Evolutionary conservation across 2,888 invertebrate genomes (phyloP), one percentile per base, ranked within the genome.

Genomic region (Lasiommata megera): DNA sequence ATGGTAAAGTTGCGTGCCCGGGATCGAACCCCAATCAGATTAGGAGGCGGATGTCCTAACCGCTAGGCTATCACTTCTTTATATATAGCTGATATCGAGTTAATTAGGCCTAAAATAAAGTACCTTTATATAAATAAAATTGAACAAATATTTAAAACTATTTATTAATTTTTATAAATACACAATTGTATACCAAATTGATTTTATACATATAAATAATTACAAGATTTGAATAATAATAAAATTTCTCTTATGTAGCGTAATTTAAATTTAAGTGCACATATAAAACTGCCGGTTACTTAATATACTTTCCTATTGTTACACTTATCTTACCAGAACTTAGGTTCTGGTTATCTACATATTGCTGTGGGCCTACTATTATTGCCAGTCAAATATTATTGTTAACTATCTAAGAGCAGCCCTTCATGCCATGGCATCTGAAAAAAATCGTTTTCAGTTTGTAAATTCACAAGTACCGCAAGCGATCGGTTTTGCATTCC

Each of bases 81-180:
- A n/a, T n/a, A n/a, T n/a, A n/a, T n/a, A n/a, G n/a, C n/a, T n/a
- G n/a, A n/a, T n/a, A n/a, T n/a, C n/a, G n/a, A n/a, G n/a, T n/a
- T n/a, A n/a, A n/a, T n/a, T n/a, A n/a, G n/a, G n/a, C n/a, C n/a
- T n/a, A n/a, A n/a, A n/a, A n/a, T 36, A 28, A 18, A 6, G 23
- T 18, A 18, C 3, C 11, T 34, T 11, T 11, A 23, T 36, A 16
- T 11, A 48, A 38, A 29, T 48, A 23, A 46, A 53, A 54, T 28
- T 29, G 12, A 1, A 37, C 11, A 11, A 12, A 37, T 57, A 46
- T 55, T 64, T 63, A 58, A 67, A 67, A 64, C 63, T 63, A 64
- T 69, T 69, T 69, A 70, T 67, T 68, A 58, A 43, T 41, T 58
- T 59, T 61, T 61, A 63, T 64, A 65, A 65, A 63, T 65, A 66